Conservation (phyloP, 2,888 invertebrate species). For the Notodonta dromedarius region DNA sequence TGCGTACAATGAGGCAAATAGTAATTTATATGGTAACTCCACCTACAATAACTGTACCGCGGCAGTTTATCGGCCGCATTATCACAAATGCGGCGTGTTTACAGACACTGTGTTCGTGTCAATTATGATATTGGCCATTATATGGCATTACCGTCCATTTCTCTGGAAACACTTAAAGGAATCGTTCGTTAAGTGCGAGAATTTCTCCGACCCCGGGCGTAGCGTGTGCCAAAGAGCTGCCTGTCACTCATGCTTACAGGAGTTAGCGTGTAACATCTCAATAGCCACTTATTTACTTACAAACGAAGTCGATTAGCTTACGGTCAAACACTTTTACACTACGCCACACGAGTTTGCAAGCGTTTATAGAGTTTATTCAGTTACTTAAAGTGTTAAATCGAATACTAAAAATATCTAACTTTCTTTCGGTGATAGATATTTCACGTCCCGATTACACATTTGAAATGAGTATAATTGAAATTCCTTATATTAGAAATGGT, state of each 20-base stretch:
- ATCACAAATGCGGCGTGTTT: constrained; percentile 44
- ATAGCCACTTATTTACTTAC: constrained; percentile 54
- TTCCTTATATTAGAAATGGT: constrained; percentile 31
- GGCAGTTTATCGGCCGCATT: constrained; percentile 36
- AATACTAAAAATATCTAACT: constrained; percentile 15
- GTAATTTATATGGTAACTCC: constrained; percentile 38
- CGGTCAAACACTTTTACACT: constrained; percentile 26
- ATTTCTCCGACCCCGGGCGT: constrained; percentile 54
- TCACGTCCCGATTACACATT: constrained; percentile 40
- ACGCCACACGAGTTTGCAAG: constrained; percentile 26
- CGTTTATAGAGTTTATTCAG: too few relatives aligned
- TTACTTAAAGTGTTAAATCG: neutral
- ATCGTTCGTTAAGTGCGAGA: constrained; percentile 54
- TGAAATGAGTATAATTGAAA: constrained; percentile 37
- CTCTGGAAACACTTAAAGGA: constrained; percentile 52
- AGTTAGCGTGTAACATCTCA: constrained; percentile 56
- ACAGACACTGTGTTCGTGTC: constrained; percentile 49
- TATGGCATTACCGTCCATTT: constrained; percentile 55
- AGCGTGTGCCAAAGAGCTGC: constrained; percentile 42
- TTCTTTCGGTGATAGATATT: constrained; percentile 38
- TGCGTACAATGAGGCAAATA: constrained; percentile 33
- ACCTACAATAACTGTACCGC: constrained; percentile 39
- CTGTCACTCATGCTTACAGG: constrained; percentile 65
- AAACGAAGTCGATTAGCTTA: constrained; percentile 45
- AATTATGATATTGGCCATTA: constrained; percentile 57